Base-by-base conservation (phyloP, 2,113 vertebrate genomes). In the Callopanchax toddi region DNA sequence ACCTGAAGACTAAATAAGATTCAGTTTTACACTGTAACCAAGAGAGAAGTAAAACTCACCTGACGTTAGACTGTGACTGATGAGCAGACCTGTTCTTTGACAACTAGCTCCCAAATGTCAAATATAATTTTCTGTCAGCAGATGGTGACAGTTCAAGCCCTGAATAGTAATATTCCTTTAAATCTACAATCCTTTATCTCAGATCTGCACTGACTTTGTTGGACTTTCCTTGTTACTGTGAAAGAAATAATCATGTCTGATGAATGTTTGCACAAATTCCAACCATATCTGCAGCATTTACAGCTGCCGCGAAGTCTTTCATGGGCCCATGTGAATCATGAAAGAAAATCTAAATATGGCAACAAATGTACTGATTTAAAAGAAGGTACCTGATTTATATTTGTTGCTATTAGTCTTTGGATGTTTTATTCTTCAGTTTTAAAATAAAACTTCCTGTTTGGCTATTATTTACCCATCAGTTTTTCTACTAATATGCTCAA, bases 401-500 rank as follows among this genome's bases (percentile, higher is more conserved):
- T 67, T 65, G 13, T 40, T 52, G n/a, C 11, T 18, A 1, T 48
- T 39, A 39, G 15, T 61, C 42, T 46, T 3, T 56, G 32, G 10
- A 17, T 7, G 29, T 53, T 29, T 15, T 52, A 11, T 13, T 55
- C 25, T 72, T 53, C 8, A 25, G 20, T 62, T 71, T 67, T 34
- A 37, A 11, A 6, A 32, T 29, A 58, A 32, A 65, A 69, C 18
- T 5, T 43, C 8, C 15, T n/a, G 11, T 20, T 34, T 1, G 4
- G 43, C 58, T 18, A 40, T 61, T 63, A 55, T 63, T 42, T 55
- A 22, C 45, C 29, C 22, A 39, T 68, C 6, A 42, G 39, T 58
- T 74, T n/a, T 63, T 32, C 55, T 11, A n/a, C 50, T 65, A 52
- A 76, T 78, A 43, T 51, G 36, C 16, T 63, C 67, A 48, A 26